Evolutionary conservation across 2,797 vertebrate species (phyloP).

Genomic region (Hydrolagus colliei): DNA sequence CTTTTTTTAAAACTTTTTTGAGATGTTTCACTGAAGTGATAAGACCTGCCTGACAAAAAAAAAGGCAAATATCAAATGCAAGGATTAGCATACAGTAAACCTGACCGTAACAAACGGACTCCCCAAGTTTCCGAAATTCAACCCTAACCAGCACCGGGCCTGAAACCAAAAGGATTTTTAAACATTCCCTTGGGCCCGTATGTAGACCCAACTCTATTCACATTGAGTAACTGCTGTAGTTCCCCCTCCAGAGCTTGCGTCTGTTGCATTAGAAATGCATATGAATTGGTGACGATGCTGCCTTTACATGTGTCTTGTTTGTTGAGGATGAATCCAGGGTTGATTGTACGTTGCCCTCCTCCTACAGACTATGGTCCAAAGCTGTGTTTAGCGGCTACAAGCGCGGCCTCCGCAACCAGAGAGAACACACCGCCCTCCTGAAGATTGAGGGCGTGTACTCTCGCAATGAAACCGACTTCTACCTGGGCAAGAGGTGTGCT

Average conservation of each 20-base stretch:
- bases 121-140: too few species aligned
- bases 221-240: constrained; percentile 59
- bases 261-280: constrained; percentile 34
- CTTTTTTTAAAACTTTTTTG: too few species aligned
- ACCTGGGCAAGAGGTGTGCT: constrained; percentile 89
- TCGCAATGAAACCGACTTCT: constrained; percentile 83
- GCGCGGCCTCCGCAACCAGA: constrained; percentile 89
- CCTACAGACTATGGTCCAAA: constrained; percentile 83
- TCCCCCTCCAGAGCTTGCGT: constrained; percentile 84
- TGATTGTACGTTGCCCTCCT: neutral
- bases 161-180: constrained; percentile 24
- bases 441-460: constrained; percentile 92
- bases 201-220: too few species aligned
- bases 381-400: constrained; percentile 94
- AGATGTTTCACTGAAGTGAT: constrained; percentile 85
- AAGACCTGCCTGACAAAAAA: constrained; percentile 54
- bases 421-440: constrained; percentile 87
- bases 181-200: too few species aligned
- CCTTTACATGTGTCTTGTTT: neutral
- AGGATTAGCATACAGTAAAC: too few species aligned
- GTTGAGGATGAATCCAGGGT: too few species aligned
- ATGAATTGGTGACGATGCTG: neutral
- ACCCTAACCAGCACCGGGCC: too few species aligned
- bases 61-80: too few species aligned
- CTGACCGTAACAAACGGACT: too few species aligned